A percentile compares a stretch with the other conserved stretches of the same genome.
These are phyloP conservation scores for Calidris pugnax DNA, from an alignment of 2,113 vertebrate species.

Conservation along the genomic window DNA sequence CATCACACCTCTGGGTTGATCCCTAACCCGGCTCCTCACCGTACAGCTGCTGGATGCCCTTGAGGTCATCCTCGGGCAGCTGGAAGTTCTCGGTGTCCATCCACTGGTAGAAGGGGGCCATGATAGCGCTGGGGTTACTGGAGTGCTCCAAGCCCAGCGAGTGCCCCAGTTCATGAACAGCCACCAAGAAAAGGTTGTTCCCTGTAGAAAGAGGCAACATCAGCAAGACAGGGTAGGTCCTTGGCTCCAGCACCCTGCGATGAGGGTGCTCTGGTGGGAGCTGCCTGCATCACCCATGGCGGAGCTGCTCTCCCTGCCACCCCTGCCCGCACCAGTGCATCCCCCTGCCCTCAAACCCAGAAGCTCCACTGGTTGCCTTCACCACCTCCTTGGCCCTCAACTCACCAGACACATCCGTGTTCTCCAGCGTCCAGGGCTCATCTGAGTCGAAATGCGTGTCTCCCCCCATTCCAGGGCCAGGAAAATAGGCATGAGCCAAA, in stretches of 20 bases:
- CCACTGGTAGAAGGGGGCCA: slow-evolving; percentile 98
- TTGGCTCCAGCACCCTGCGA: not conserved
- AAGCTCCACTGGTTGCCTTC: not conserved
- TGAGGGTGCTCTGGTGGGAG: not conserved
- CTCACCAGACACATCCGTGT: slow-evolving; percentile 84
- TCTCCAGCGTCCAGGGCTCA: slow-evolving; percentile 94
- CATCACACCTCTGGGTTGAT: not conserved
- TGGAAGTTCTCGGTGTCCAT: slow-evolving; percentile 90
- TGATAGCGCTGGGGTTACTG: slow-evolving; percentile 87
- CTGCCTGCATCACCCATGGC: not conserved
- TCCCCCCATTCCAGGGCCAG: slow-evolving; percentile 91
- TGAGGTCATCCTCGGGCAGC: slow-evolving; percentile 88
- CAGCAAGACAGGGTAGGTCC: rapidly evolving
- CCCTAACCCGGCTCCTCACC: slow-evolving; percentile 73
- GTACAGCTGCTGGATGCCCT: slow-evolving; percentile 93
- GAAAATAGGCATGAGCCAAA: slow-evolving; percentile 94
- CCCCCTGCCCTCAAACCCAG: not conserved
- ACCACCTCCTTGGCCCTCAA: no score
- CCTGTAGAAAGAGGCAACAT: slow-evolving; percentile 68
- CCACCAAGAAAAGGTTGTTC: slow-evolving; percentile 93
- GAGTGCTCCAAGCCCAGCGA: slow-evolving; percentile 95
- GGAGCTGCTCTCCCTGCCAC: not conserved
- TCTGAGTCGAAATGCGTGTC: slow-evolving; percentile 94
- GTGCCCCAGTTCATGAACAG: slow-evolving; percentile 92
- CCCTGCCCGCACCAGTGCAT: not conserved